phyloP scores from a whole-genome alignment of 2,888 invertebrate species.

The Ochropleura plecta region DNA sequence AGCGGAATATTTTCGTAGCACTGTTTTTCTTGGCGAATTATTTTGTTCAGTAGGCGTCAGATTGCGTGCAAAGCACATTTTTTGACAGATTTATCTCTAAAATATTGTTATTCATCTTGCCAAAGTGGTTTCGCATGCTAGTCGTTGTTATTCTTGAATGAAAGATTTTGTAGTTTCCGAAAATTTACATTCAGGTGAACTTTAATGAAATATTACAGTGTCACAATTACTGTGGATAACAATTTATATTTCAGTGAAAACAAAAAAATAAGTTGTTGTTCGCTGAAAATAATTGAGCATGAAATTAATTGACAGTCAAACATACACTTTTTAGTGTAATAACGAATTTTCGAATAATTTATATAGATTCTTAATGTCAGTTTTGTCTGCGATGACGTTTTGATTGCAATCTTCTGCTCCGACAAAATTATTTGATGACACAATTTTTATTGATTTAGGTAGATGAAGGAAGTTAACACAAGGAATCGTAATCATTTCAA shows the following conservation, averaged over 20 bases:
- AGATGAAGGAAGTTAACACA: neutral
- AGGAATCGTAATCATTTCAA: neutral
- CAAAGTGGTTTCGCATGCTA: neutral
- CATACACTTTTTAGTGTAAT: neutral
- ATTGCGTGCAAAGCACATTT: slow-evolving; percentile 13
- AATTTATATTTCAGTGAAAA: neutral
- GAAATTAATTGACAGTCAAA: neutral
- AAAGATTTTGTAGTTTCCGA: neutral
- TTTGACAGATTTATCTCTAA: slow-evolving; percentile 19
- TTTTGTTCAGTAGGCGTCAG: slow-evolving; percentile 38
- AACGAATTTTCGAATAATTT: neutral
- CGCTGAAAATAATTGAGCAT: neutral
- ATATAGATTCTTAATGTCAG: neutral
- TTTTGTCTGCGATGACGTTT: neutral
- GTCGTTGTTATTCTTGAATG: slow-evolving; percentile 12
- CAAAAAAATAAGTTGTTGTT: neutral
- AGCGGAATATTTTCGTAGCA: slow-evolving; percentile 67
- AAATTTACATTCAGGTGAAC: neutral
- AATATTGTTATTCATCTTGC: slow-evolving; percentile 3
- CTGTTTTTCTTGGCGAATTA: slow-evolving; percentile 51
- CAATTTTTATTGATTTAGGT: neutral
- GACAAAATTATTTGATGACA: neutral
- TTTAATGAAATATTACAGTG: slow-evolving; percentile 7
- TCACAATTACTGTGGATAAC: neutral
- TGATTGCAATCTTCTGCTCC: neutral